A percentile compares a stretch with the other conserved stretches of the same genome.
Evolutionary conservation across 2,888 invertebrate genomes (phyloP).

Genomic region (Mesorhabditis spiculigera): DNA sequence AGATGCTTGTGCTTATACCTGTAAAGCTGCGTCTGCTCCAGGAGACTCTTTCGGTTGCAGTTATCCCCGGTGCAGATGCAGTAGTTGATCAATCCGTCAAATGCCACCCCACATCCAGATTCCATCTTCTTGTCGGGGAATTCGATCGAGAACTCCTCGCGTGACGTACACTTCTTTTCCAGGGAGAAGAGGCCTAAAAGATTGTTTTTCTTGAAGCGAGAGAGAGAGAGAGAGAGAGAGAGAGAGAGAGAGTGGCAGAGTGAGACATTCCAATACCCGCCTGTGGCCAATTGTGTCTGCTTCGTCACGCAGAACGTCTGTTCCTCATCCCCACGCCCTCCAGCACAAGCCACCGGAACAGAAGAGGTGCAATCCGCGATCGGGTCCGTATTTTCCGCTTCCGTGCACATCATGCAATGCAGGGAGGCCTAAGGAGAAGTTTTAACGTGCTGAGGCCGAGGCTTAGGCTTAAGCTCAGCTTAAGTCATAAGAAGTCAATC

Average conservation of each 20-base stretch:
- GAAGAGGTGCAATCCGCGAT: conserved; percentile 36
- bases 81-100: conserved; percentile 47
- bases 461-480: too few relatives aligned
- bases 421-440: conserved; percentile 11
- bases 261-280: conserved; percentile 20
- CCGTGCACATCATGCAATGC: conserved; percentile 24
- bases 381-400: conserved; percentile 33
- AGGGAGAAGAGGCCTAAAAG: conserved; percentile 42
- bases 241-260: not conserved
- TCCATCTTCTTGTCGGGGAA: conserved; percentile 39
- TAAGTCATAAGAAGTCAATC: not conserved
- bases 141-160: conserved; percentile 31
- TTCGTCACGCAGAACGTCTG: conserved; percentile 38
- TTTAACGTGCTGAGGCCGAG: not conserved
- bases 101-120: conserved; percentile 40
- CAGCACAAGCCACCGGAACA: conserved; percentile 21
- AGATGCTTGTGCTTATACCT: conserved; percentile 17
- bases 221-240: not conserved
- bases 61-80: conserved; percentile 41
- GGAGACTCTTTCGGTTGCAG: conserved; percentile 37
- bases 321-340: conserved; percentile 14
- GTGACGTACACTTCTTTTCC: conserved; percentile 45
- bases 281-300: conserved; percentile 45
- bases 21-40: conserved; percentile 36
- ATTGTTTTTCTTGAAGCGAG: not conserved